These are phyloP conservation scores for Muntiacus muntjak DNA, from an alignment of 2,113 vertebrate genomes.

Conservation along the genomic window DNA sequence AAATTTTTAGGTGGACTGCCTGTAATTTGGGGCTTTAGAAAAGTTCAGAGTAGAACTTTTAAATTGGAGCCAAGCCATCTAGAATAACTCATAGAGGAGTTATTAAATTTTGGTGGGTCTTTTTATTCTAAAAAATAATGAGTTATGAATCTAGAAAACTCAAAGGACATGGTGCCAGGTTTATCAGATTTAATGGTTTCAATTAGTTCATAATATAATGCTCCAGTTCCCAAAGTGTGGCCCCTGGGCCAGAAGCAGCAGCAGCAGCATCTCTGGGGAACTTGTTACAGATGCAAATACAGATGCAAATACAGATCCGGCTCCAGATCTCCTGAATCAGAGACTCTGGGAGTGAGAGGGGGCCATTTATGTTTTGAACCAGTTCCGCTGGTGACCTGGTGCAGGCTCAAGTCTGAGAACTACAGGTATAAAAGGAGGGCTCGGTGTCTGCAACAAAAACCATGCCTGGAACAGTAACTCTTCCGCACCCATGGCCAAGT, in stretches of 20 bases:
- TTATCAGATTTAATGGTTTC: neutral
- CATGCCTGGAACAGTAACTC: fast-evolving
- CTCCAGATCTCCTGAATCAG: neutral
- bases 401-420: neutral
- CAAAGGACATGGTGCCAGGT: neutral
- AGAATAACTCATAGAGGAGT: neutral
- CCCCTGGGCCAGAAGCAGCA: neutral
- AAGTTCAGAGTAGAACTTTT: neutral
- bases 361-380: neutral
- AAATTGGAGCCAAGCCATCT: neutral
- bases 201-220: neutral
- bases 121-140: neutral
- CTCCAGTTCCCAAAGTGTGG: neutral
- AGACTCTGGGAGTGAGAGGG: neutral
- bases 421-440: neutral
- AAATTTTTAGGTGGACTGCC: neutral
- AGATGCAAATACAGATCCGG: neutral
- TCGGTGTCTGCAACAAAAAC: neutral
- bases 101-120: neutral
- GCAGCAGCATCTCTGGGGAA: neutral
- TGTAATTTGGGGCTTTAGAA: neutral
- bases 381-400: neutral
- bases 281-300: neutral
- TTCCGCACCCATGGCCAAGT: neutral
- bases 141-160: neutral